Base-by-base conservation (phyloP, 2,797 vertebrate genomes). In the Hybognathus amarus region DNA sequence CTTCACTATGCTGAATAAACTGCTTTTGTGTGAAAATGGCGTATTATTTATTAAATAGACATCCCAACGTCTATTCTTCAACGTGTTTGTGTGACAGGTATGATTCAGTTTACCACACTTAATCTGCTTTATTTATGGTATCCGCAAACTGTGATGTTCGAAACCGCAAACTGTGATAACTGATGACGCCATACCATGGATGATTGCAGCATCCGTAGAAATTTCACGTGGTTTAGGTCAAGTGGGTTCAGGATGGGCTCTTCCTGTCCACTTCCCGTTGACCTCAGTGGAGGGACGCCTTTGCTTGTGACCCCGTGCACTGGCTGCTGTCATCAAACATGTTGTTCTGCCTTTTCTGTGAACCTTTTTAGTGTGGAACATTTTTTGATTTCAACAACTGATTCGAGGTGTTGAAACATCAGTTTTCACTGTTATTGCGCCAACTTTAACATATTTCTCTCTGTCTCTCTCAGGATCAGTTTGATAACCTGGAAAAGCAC, bases 401-500 rank as follows among this genome's bases (percentile, higher is more conserved):
- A 36, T 47, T 63, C 30, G 8, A 2, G 38, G n/a, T 38, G 27
- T 61, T 6, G 27, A 81, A 63, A 22, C 20, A 1, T 70, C 68
- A 38, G 30, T 38, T 22, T 77, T 59, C n/a, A 59, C n/a, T 45
- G 38, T 13, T 64, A 15, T 64, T 30, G 40, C 42, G n/a, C 54
- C 54, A 27, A 73, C 67, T 24, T 88, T 67, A 83, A 87, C 63
- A 79, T 42, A 2, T 2, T 4, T 47, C 27, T 36, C 27, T 86
- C 27, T 87, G 80, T 75, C 42, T 85, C 27, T 87, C 20, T 88
- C 94, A 99, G 98, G 98, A 99, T 96, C 98, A 99, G 92, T 99
- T 99, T 96, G 98, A 99, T 94, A 99, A 97, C 94, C 94, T 99
- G 92, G 98, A 99, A 93, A 99, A 98, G 92, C 98, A 99, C 74